These are phyloP conservation scores for Sarcophaga carnaria DNA, from an alignment of 2,888 invertebrate genomes.

Conservation along the genomic window DNA sequence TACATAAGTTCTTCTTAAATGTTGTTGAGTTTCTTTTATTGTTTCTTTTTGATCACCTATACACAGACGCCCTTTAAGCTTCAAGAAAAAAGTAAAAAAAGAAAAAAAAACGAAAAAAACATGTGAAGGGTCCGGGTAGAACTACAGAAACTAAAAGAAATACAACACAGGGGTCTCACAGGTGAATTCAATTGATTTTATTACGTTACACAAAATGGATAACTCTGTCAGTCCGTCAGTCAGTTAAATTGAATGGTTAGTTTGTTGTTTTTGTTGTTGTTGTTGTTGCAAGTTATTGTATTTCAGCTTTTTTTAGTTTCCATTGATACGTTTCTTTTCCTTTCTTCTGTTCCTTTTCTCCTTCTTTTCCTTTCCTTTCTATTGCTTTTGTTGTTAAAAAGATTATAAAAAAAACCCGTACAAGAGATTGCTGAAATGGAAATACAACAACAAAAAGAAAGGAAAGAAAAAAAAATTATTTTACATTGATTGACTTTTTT, in stretches of 20 bases:
- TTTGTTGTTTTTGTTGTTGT: not conserved
- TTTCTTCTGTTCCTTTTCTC: too few relatives aligned
- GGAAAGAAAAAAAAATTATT: not conserved
- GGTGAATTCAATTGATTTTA: conserved; percentile 68
- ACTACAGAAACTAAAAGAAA: not conserved
- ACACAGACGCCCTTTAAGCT: not conserved
- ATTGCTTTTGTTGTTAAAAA: too few relatives aligned
- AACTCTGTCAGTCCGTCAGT: conserved; percentile 63
- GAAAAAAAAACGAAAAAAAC: not conserved
- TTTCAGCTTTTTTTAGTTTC: too few relatives aligned
- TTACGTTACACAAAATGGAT: conserved; percentile 63
- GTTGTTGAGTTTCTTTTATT: not conserved
- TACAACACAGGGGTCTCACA: conserved; percentile 54
- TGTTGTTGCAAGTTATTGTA: not conserved
- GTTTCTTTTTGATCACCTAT: not conserved
- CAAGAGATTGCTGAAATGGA: too few relatives aligned
- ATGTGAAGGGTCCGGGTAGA: not conserved
- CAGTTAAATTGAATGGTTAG: conserved; percentile 55
- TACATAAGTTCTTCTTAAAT: not conserved
- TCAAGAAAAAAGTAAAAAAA: not conserved
- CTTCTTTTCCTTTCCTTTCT: too few relatives aligned
- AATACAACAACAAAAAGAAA: too few relatives aligned
- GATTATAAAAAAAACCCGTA: too few relatives aligned
- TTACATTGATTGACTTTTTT: conserved; percentile 16
- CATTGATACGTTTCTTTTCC: too few relatives aligned